Evolutionary conservation across 2,113 vertebrate genomes (phyloP).

Genomic region (Perca flavescens): DNA sequence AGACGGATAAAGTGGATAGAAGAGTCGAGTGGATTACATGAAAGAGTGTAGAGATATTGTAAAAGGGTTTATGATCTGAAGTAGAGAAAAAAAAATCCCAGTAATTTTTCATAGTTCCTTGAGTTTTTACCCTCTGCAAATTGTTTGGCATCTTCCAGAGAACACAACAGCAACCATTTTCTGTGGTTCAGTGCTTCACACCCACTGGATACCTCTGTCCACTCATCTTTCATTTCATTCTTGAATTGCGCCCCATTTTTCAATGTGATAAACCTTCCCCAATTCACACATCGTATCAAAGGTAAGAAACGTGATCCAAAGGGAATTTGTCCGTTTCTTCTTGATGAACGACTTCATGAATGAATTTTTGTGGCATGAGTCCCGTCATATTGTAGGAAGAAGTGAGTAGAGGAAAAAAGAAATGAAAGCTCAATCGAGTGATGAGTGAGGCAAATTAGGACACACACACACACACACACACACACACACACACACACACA

Average conservation of each 20-base stretch:
- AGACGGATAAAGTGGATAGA: constrained; percentile 28
- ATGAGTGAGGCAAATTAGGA: constrained; percentile 64
- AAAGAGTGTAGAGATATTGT: constrained; percentile 40
- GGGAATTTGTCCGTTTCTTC: constrained; percentile 22
- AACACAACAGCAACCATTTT: constrained; percentile 64
- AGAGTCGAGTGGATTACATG: constrained; percentile 3
- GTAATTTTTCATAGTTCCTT: constrained; percentile 14
- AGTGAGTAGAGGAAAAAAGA: constrained; percentile 1
- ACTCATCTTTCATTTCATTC: constrained; percentile 62
- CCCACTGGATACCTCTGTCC: constrained; percentile 53
- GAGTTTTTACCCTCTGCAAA: constrained; percentile 21
- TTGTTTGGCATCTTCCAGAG: constrained; percentile 53
- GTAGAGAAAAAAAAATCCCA: constrained; percentile 26
- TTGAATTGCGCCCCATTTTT: constrained; percentile 34
- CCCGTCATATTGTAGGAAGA: neutral
- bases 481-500: constrained; percentile 23
- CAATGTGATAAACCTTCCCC: constrained; percentile 48
- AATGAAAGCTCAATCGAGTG: constrained; percentile 12
- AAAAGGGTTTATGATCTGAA: constrained; percentile 33
- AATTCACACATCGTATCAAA: constrained; percentile 50
- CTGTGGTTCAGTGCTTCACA: constrained; percentile 47
- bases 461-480: constrained; percentile 7
- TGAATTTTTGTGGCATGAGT: constrained; percentile 17
- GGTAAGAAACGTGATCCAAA: constrained; percentile 37
- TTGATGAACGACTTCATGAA: constrained; percentile 19